Evolutionary conservation across 2,888 invertebrate species (phyloP), one percentile per base, ranked within the genome.

Genomic region (Corythucha ciliata): DNA sequence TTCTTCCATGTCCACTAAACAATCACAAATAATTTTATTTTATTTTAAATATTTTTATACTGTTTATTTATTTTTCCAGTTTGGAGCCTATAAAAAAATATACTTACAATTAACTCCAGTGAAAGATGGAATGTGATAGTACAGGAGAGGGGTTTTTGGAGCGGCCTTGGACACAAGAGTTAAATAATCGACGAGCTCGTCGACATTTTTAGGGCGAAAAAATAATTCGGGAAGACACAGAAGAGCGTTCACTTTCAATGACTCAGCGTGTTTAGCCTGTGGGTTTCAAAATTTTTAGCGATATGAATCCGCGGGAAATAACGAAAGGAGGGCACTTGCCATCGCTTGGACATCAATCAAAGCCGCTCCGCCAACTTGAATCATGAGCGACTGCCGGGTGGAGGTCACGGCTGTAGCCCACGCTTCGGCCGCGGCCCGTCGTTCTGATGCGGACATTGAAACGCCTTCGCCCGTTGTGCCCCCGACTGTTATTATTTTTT

Each of bases 381-480:
- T 72, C 74, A 84, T 81, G 36, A 83, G 68, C 59, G 76, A 76
- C 53, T 78, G 69, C 4, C 73, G 71, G 3, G 71, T 68, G 12
- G 68, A 66, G 58, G 70, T 72, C 1, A 76, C 78, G 10, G 69
- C 74, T 20, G 66, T 64, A 12, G 73, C 65, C 84, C 84, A 85
- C 33, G 75, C 74, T 63, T 81, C 78, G 0, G 80, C 69, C 2
- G 80, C 65, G 4, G 63, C 59, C 67, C 83, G 83, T 42, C 88
- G 73, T 66, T 89, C 87, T 0, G 66, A 65, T 1, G 80, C 67
- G 32, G 73, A 79, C 66, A 86, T 67, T 1, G 76, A 77, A 60
- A 78, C 74, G 1, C 83, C 83, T 68, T 89, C 88, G 0, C 87
- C 87, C 22, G 78, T 78, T 0, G 86, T 84, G 10, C 88, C 87